A percentile compares a stretch with the other conserved stretches of the same genome.
Evolutionary conservation across 2,888 invertebrate species (phyloP).

Genomic region (Agrilus mali): DNA sequence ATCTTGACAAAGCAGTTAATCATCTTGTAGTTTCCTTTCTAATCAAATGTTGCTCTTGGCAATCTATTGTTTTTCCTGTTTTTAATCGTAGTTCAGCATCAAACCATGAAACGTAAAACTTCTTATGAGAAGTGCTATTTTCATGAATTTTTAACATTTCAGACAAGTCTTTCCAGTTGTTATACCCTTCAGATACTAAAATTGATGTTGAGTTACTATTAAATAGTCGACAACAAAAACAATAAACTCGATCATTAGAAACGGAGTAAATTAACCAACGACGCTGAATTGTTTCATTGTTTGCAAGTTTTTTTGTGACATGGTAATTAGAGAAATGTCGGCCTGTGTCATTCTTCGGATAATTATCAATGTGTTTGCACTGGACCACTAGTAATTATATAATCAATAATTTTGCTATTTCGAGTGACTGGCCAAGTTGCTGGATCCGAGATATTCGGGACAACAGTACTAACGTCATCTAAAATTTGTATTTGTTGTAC

Average conservation of each 20-base stretch:
- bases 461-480: too few species aligned
- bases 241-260: conserved; percentile 13
- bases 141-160: neutral
- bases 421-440: too few species aligned
- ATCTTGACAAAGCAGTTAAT: conserved; percentile 21
- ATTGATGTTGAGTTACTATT: conserved; percentile 1
- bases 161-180: too few species aligned
- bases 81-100: conserved; percentile 1
- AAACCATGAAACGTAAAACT: neutral
- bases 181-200: too few species aligned
- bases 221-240: conserved; percentile 16
- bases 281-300: conserved; percentile 12
- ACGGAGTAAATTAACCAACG: conserved; percentile 12
- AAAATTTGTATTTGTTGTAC: too few species aligned
- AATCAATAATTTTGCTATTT: too few species aligned
- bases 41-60: conserved; percentile 1
- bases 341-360: too few species aligned
- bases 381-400: too few species aligned
- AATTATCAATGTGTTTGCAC: too few species aligned
- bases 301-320: conserved; percentile 1
- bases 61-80: neutral
- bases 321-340: conserved; percentile 1
- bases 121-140: neutral
- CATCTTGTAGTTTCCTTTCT: conserved; percentile 2
- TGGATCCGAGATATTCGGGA: too few species aligned